Evolutionary conservation across 2,113 vertebrate genomes (phyloP), one percentile per base, ranked within the genome.

Genomic region (Pithys albifrons): DNA sequence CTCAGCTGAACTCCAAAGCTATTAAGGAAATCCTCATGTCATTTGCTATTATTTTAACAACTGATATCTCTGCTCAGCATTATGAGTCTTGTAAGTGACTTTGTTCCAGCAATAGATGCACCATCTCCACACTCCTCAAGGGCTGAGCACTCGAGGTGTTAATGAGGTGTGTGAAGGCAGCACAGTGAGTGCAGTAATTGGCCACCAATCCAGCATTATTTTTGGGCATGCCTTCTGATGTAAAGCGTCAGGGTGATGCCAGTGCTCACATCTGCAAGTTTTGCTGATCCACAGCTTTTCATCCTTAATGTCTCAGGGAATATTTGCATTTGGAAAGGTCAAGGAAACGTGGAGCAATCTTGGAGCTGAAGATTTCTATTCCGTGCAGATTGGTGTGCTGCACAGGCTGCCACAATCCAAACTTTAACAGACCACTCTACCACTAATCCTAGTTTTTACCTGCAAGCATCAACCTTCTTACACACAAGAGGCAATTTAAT

Each of bases 271-370:
- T 86, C 74, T 91, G 88, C 85, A 88, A 51, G 91, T 97, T 92
- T 75, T 96, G 86, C 92, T 94, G 91, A 96, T 94, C 93, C 61
- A 2, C 48, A 37, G 37, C 41, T 90, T 97, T 96, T 94, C 52
- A 45, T 84, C 49, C 51, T 69, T 91, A 93, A 77, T 49, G 24
- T 94, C 78, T 93, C 52, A 22, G 72, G 61, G 81, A 80, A 85
- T 83, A 85, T 95, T 97, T 92, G 82, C 81, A 93, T 96, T 91
- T 92, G 82, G 81, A 96, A 97, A 96, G 95, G 95, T 97, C 92
- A 91, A 95, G 87, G 87, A 52, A 96, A 71, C 14, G 1, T 31
- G 67, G 88, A 87, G 57, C 71, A 33, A 72, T 92, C 43, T 65
- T n/a, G 25, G 59, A 79, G 43, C 43, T 61, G 20, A 64, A 74